A percentile compares a stretch with the other conserved stretches of the same genome.
These are phyloP conservation scores for Teleogryllus oceanicus DNA, from an alignment of 2,888 invertebrate genomes.

Conservation along the genomic window DNA sequence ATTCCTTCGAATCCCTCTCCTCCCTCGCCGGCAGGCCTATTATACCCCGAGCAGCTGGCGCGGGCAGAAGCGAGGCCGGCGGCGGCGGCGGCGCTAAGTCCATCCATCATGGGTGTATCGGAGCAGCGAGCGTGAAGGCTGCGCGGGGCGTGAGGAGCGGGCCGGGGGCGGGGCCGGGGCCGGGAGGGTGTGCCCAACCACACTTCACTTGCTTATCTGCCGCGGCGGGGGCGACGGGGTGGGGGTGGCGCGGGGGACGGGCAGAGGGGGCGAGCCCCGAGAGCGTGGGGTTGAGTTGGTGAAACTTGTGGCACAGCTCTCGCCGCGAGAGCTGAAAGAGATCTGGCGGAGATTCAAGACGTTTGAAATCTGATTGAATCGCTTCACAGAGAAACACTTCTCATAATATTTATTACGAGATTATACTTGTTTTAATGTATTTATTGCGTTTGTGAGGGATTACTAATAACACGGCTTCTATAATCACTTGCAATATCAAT, in stretches of 20 bases:
- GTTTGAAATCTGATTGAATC: too few species aligned
- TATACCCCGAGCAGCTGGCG: conserved; percentile 7
- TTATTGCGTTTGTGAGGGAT: too few species aligned
- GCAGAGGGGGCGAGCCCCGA: too few species aligned
- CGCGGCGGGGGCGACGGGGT: not conserved
- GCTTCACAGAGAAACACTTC: too few species aligned
- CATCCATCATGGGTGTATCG: conserved; percentile 9
- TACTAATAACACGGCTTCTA: too few species aligned
- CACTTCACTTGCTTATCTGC: conserved; percentile 12
- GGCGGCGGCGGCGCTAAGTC: not conserved
- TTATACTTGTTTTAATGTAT: too few species aligned
- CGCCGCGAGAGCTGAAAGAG: too few species aligned
- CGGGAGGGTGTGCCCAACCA: not conserved
- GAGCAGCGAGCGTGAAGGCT: not conserved
- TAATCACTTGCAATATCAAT: too few species aligned
- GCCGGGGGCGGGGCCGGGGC: not conserved
- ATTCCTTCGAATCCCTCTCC: not conserved
- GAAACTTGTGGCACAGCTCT: too few species aligned
- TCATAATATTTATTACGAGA: too few species aligned
- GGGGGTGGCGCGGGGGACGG: not conserved
- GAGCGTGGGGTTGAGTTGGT: too few species aligned
- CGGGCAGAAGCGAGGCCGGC: not conserved
- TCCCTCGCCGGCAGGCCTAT: not conserved
- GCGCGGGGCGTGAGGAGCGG: not conserved
- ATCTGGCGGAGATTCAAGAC: too few species aligned